Percentiles rank a stretch among this genome's conserved stretches.
These are phyloP conservation scores for Gymnocephalus cernua DNA, from an alignment of 2,113 vertebrate species.

Conservation along the genomic window DNA sequence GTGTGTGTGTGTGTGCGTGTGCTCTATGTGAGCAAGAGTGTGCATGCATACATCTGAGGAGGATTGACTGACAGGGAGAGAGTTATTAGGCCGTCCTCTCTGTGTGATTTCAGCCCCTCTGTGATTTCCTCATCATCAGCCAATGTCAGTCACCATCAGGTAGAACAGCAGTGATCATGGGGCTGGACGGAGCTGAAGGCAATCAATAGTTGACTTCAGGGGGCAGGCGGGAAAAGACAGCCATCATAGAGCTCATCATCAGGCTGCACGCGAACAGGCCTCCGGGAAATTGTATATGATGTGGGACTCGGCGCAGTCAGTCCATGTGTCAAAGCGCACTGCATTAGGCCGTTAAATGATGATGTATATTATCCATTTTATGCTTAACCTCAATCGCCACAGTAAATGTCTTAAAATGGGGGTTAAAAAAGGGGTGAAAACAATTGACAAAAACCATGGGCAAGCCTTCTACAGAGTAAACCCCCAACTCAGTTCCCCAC, in stretches of 20 bases:
- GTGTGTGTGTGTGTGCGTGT: background rate
- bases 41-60: background rate
- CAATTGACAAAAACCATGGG: no score
- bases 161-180: slow-evolving; percentile 41
- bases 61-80: slow-evolving; percentile 42
- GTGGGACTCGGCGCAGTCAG: slow-evolving; percentile 17
- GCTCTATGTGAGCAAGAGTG: background rate
- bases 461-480: slow-evolving; percentile 36
- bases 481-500: slow-evolving; percentile 33
- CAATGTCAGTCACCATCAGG: slow-evolving; percentile 54
- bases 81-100: slow-evolving; percentile 28
- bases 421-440: no score
- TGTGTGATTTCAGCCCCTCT: slow-evolving; percentile 44
- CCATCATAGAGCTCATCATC: slow-evolving; percentile 60
- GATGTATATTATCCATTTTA: slow-evolving; percentile 53
- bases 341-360: slow-evolving; percentile 44
- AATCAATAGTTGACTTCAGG: slow-evolving; percentile 70
- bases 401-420: no score
- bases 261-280: slow-evolving; percentile 37
- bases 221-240: slow-evolving; percentile 1
- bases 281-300: slow-evolving; percentile 44
- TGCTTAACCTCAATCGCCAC: no score
- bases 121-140: slow-evolving; percentile 56
- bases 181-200: slow-evolving; percentile 45
- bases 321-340: slow-evolving; percentile 40